Evolutionary conservation across 2,797 vertebrate species (phyloP).

Genomic region (Nannoperca australis): DNA sequence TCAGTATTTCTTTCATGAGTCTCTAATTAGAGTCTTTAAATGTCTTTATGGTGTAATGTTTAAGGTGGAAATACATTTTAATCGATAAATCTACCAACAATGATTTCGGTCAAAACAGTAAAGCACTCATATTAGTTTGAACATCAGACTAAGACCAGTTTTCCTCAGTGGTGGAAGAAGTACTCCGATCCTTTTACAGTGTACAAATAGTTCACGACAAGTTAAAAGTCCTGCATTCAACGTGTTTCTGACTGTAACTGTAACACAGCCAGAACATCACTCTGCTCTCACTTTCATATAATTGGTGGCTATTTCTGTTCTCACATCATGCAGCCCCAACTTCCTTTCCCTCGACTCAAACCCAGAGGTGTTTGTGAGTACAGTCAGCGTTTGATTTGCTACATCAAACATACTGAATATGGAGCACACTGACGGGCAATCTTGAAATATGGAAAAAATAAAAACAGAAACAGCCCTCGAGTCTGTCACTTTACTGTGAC

Average conservation of each 20-base stretch:
- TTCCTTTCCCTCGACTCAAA: conserved; percentile 24
- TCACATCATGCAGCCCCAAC: conserved; percentile 26
- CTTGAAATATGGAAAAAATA: conserved; percentile 34
- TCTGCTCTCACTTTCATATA: conserved; percentile 40
- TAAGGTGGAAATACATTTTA: background rate
- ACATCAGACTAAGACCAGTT: background rate
- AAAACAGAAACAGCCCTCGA: conserved; percentile 30
- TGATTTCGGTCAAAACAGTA: background rate
- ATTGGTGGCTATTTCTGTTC: conserved; percentile 45
- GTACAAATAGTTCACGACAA: too few relatives aligned
- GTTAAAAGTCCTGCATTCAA: too few relatives aligned
- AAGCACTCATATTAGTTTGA: background rate
- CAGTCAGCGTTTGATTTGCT: conserved; percentile 41
- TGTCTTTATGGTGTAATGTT: background rate
- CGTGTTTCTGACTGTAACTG: background rate
- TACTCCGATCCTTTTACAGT: background rate
- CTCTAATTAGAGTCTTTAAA: background rate
- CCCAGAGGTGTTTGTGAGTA: conserved; percentile 23
- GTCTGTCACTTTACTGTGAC: conserved; percentile 41
- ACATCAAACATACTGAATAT: conserved; percentile 53
- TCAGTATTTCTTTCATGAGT: background rate
- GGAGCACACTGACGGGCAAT: conserved; percentile 37
- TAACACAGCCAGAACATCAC: conserved; percentile 1
- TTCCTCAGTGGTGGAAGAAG: background rate
- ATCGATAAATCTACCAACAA: background rate